Evolutionary conservation across 2,797 vertebrate genomes (phyloP), one percentile per base, ranked within the genome.

Genomic region (Crenuchus spilurus): DNA sequence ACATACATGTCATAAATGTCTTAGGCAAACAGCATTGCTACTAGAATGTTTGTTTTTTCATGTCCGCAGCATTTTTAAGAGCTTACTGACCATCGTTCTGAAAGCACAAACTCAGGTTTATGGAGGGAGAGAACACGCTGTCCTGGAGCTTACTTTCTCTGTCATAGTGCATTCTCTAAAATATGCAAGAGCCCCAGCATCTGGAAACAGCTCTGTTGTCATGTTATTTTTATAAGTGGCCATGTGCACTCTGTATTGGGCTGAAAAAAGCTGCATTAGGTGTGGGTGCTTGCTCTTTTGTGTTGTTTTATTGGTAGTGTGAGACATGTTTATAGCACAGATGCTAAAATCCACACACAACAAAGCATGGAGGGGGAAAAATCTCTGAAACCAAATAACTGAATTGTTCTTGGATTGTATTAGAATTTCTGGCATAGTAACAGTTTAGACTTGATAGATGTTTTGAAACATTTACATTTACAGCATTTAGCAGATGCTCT

Each of bases 201-300:
- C 67, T 73, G 63, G 48, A 69, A 46, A 77, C 70, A 80, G 75
- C 75, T 74, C 51, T 71, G 62, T 74, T 74, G 52, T 77, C 66
- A 77, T 80, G 68, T 77, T 80, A 70, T 77, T 80, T 77, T 71
- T 74, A 75, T 63, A 63, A 54, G 67, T 51, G 44, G 33, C 68
- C 62, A 60, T 58, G 71, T 76, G 74, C 51, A 33, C 37, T 67
- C 54, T 74, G 70, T 35, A 5, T 31, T 68, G 70, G 28, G 65
- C 74, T 33, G 70, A 67, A 54, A 20, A 61, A 41, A 76, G 18
- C 62, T 52, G 60, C 54, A 62, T 77, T 77, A 74, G 62, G 52
- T 66, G 60, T 37, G 66, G 44, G 60, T 69, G 57, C 48, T 39
- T 60, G 61, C 54, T 66, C 42, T 30, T 74, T 71, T 60, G 35